phyloP scores from a whole-genome alignment of 2,113 vertebrate species.

The Ochotona princeps region DNA sequence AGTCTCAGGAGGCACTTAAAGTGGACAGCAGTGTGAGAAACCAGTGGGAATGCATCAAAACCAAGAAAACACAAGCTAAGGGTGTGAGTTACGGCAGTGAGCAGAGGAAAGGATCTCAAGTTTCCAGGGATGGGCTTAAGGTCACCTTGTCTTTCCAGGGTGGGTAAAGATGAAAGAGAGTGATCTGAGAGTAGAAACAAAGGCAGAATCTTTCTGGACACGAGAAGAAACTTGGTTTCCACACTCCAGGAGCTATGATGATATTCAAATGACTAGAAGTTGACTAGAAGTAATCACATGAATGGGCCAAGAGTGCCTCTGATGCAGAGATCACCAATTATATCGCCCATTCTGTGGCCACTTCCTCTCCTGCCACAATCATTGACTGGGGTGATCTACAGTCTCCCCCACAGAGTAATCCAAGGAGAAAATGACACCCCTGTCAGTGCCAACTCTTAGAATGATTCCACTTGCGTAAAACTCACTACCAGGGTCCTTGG shows the following conservation, averaged over 20 bases:
- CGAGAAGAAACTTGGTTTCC: neutral
- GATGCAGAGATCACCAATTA: neutral
- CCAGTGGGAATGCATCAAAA: neutral
- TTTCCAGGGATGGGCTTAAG: neutral
- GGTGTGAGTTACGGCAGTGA: no score
- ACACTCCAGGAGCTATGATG: rapidly evolving
- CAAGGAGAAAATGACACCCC: neutral
- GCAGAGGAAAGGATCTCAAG: no score
- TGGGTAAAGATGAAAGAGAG: neutral
- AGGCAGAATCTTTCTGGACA: neutral
- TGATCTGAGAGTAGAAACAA: neutral
- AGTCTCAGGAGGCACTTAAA: neutral
- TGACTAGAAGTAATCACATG: neutral
- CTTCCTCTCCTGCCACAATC: neutral
- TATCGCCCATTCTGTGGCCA: neutral
- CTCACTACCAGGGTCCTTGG: neutral
- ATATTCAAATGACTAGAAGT: neutral
- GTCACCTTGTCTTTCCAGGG: neutral
- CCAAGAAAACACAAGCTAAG: no score
- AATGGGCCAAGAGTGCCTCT: rapidly evolving
- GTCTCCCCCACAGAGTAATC: neutral
- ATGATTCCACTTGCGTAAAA: neutral
- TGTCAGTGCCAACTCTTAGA: neutral
- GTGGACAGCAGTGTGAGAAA: neutral
- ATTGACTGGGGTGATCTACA: rapidly evolving